phyloP scores from a whole-genome alignment of 2,797 vertebrate species.

The Halcyon leucocephala region DNA sequence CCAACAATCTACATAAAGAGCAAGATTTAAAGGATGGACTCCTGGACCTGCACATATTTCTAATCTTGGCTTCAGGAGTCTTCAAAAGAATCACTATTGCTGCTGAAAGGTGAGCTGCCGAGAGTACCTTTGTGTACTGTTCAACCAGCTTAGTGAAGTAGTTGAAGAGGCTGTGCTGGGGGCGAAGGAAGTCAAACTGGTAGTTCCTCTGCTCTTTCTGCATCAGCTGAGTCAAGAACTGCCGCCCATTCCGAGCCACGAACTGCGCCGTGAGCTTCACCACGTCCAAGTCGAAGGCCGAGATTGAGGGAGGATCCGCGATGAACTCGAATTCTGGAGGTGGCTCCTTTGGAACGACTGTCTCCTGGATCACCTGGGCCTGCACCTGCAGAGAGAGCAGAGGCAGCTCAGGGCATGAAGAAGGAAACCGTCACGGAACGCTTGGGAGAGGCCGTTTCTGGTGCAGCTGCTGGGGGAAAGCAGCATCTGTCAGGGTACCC shows the following conservation, averaged over 20 bases:
- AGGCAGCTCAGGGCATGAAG: fast-evolving
- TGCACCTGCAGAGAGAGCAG: constrained; percentile 82
- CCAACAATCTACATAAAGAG: not conserved
- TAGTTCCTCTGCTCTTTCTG: constrained; percentile 99
- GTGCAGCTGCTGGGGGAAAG: fast-evolving
- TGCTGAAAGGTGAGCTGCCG: not conserved
- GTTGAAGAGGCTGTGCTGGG: constrained; percentile 98
- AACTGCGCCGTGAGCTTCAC: constrained; percentile 98
- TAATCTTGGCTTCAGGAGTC: not conserved
- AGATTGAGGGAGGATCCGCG: constrained; percentile 96
- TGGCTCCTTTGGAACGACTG: constrained; percentile 93
- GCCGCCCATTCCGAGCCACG: constrained; percentile 94
- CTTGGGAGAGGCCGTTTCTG: not conserved
- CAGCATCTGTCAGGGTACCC: not conserved
- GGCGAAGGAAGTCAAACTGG: constrained; percentile 97
- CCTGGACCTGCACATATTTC: fast-evolving
- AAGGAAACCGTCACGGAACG: not conserved
- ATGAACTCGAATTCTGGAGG: constrained; percentile 98
- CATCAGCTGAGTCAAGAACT: constrained; percentile 99
- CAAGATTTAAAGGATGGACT: fast-evolving
- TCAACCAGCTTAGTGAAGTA: constrained; percentile 99
- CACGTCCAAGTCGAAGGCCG: constrained; percentile 96
- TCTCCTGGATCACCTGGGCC: constrained; percentile 96
- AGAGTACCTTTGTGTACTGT: constrained; percentile 95
- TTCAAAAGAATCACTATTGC: not conserved